Evolutionary conservation across 2,888 invertebrate species (phyloP).

Genomic region (Lathronympha strigana): DNA sequence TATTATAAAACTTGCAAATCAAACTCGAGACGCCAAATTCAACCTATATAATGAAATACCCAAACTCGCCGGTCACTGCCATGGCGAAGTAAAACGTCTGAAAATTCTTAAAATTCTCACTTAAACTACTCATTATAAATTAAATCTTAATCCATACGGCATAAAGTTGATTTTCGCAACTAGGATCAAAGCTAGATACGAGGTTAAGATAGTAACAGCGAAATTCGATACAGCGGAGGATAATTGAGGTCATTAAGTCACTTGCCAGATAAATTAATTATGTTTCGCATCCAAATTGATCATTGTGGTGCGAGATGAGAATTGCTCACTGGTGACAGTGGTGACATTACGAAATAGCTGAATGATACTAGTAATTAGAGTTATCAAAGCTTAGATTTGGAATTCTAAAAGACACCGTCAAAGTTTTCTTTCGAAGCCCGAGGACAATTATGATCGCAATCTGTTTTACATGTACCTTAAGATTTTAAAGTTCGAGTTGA

Average conservation of each 20-base stretch:
- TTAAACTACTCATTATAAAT: neutral
- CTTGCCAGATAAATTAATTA: slow-evolving; percentile 41
- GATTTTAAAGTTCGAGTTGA: too few relatives aligned
- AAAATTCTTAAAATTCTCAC: neutral
- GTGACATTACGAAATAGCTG: neutral
- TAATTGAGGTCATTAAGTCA: slow-evolving; percentile 45
- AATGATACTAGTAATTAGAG: neutral
- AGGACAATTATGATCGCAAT: too few relatives aligned
- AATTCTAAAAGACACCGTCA: too few relatives aligned
- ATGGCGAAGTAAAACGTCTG: slow-evolving; percentile 5
- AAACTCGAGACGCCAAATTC: slow-evolving; percentile 4
- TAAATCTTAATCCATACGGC: neutral
- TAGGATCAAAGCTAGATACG: neutral
- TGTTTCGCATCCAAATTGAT: slow-evolving; percentile 34
- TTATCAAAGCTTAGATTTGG: too few relatives aligned
- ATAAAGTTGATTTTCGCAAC: neutral
- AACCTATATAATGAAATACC: slow-evolving; percentile 19
- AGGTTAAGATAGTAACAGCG: slow-evolving; percentile 21
- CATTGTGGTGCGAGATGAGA: slow-evolving; percentile 12
- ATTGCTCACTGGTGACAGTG: neutral
- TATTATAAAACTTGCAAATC: neutral
- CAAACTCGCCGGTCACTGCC: slow-evolving; percentile 15
- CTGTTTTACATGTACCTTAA: too few relatives aligned
- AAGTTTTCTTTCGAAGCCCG: too few relatives aligned
- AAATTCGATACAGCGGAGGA: slow-evolving; percentile 39